A percentile compares a stretch with the other conserved stretches of the same genome.
These are phyloP conservation scores for Trichosurus vulpecula DNA, from an alignment of 2,797 vertebrate species.

Conservation along the genomic window DNA sequence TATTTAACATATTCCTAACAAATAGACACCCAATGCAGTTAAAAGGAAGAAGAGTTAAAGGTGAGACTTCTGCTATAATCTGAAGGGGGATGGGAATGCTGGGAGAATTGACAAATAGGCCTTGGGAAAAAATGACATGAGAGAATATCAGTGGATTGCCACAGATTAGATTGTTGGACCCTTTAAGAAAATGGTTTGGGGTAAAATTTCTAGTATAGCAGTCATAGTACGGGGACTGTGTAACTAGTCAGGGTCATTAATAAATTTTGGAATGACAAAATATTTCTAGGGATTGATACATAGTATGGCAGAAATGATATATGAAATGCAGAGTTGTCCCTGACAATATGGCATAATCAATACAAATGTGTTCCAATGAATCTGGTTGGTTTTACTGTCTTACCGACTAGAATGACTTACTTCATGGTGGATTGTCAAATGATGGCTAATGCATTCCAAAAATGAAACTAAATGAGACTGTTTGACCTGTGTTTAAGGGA, in stretches of 20 bases:
- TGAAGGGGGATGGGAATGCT: neutral
- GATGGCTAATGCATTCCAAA: neutral
- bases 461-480: neutral
- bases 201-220: neutral
- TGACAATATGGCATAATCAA: neutral
- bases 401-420: neutral
- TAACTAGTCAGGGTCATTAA: neutral
- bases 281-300: neutral
- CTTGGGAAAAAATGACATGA: neutral
- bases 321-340: neutral
- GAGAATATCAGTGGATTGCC: neutral
- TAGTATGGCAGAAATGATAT: neutral
- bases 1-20: neutral
- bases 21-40: neutral
- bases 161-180: neutral
- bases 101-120: neutral
- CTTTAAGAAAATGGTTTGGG: neutral
- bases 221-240: neutral
- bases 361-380: neutral
- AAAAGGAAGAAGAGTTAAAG: neutral
- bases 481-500: neutral
- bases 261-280: neutral
- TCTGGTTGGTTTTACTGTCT: neutral
- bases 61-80: neutral
- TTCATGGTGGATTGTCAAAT: neutral